Base-by-base conservation (phyloP, 2,797 vertebrate species). In the Poeciliopsis presidionis region DNA sequence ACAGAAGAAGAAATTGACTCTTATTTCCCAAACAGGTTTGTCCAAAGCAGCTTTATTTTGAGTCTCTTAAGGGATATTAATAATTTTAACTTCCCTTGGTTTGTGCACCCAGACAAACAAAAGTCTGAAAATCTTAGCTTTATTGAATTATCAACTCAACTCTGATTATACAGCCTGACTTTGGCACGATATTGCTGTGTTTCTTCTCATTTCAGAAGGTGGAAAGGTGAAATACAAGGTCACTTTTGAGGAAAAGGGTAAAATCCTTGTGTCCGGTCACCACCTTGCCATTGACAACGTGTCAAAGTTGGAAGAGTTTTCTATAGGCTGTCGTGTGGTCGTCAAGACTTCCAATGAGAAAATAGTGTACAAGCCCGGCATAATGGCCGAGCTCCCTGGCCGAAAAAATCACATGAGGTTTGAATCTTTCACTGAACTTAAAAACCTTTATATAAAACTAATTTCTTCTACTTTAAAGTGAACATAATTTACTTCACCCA, bases 331-430 rank as follows among this genome's bases (percentile, higher is more conserved):
- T 83, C 95, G 98, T 11, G 97, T 99, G 20, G 96, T 97, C 70
- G 94, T 96, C 22, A 94, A 92, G 30, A 94, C 92, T 91, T 93
- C 94, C 84, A 91, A 93, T 11, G 93, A 94, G 1, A 87, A 95
- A 77, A 78, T 93, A 14, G 93, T 87, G 91, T 96, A 96, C 36
- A 92, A 95, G 0, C 95, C 97, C 1, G 97, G 96, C 0, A 90
- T 98, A 1, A 88, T 99, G 81, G 96, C 95, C 0, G 98, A 99
- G 87, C 94, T 97, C 20, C 97, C 98, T 0, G 93, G 90, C 0
- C 90, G 96, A 72, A 97, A 94, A 91, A 99, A 99, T 75, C 96
- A 95, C 59, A 91, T 96, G 93, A 98, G 98, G 92, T 91, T 46
- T 70, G 82, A 84, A 57, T 51, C 12, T 57, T 16, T 57, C 57